Percentiles rank a stretch among this genome's conserved stretches.
These are phyloP conservation scores for Sylvicola fuscatus DNA, from an alignment of 2,888 invertebrate species.

Conservation along the genomic window DNA sequence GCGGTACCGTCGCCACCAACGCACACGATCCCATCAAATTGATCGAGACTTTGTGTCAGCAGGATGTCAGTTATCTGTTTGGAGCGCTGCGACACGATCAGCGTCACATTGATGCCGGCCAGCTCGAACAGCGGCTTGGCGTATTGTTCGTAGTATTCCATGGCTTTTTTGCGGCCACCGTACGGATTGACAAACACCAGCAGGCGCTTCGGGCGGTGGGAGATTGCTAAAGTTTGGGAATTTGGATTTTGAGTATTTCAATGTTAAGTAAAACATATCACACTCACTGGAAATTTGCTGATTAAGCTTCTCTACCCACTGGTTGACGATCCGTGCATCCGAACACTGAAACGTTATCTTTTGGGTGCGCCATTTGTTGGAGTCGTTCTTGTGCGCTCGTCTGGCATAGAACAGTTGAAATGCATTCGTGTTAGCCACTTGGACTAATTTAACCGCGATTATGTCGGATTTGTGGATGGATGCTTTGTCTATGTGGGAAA, in stretches of 20 bases:
- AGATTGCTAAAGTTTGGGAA: no score
- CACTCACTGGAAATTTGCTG: no score
- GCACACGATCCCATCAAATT: conserved; percentile 48
- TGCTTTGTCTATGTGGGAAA: no score
- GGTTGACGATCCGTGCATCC: no score
- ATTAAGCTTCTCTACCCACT: no score
- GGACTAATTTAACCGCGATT: no score
- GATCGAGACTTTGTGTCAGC: conserved; percentile 31
- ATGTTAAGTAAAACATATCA: no score
- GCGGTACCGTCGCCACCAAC: conserved; percentile 80
- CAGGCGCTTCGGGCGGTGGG: no score
- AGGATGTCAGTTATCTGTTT: conserved; percentile 56
- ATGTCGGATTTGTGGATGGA: no score
- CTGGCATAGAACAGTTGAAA: no score
- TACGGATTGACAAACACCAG: conserved; percentile 67
- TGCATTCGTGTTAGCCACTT: no score
- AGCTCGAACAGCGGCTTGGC: conserved; percentile 43
- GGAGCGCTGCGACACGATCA: conserved; percentile 48
- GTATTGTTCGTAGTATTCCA: conserved; percentile 49
- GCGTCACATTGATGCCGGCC: conserved; percentile 42
- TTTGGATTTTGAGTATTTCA: no score
- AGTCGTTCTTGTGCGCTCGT: not conserved
- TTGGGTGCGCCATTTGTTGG: conserved; percentile 2
- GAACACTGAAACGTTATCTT: not conserved
- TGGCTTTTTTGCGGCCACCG: conserved; percentile 55